Conservation (phyloP, 2,113 vertebrate genomes). For the Lasiurus borealis region DNA sequence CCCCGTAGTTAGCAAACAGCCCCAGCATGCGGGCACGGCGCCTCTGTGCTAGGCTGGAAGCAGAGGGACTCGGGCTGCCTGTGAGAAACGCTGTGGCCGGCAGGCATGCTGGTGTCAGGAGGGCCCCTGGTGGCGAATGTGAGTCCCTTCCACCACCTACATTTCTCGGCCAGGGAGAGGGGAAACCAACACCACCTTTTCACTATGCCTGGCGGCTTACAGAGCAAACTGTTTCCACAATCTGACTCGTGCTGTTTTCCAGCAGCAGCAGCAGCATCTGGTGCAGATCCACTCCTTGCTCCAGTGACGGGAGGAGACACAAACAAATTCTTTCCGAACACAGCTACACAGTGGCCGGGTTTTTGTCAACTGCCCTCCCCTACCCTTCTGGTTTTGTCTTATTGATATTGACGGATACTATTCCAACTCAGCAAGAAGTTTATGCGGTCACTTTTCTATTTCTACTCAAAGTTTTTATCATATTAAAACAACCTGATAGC, state of each 20-base stretch:
- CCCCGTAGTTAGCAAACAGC: not conserved
- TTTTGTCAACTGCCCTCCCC: not conserved
- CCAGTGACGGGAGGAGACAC: accelerated
- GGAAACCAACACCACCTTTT: not conserved
- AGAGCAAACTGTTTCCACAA: not conserved
- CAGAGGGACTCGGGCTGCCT: not conserved
- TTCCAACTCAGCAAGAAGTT: not conserved
- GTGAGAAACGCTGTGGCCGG: not conserved
- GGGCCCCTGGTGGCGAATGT: not conserved
- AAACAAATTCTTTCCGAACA: not conserved
- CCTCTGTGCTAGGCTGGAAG: not conserved
- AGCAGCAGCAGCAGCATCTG: not conserved
- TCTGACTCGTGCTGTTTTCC: not conserved
- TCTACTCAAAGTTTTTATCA: not conserved
- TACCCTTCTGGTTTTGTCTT: not conserved
- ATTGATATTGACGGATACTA: not conserved
- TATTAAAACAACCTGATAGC: not conserved
- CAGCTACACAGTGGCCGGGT: not conserved
- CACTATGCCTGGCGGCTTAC: not conserved
- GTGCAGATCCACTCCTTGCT: accelerated
- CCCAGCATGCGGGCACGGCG: not conserved
- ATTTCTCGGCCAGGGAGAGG: not conserved
- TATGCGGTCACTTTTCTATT: not conserved
- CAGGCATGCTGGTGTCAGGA: not conserved
- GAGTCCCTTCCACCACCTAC: not conserved